Evolutionary conservation across 2,888 invertebrate genomes (phyloP).

Genomic region (Mythimna vitellina): DNA sequence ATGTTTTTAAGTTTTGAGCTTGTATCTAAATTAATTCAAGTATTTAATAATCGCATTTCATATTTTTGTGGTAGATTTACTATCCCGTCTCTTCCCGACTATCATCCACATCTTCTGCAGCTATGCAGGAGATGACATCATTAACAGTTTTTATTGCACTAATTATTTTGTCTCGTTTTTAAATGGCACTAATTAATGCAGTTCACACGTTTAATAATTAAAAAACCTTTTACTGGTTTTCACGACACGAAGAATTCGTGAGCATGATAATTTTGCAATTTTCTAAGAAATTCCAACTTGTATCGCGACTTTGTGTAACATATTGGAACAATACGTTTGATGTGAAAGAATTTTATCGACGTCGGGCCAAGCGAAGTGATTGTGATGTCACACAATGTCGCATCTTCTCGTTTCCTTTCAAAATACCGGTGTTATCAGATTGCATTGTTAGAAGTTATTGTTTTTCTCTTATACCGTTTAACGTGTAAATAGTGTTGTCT

Average conservation of each 20-base stretch:
- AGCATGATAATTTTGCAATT: slow-evolving; percentile 33
- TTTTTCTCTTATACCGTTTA: not conserved
- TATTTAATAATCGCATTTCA: not conserved
- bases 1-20: slow-evolving; percentile 7
- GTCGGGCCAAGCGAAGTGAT: slow-evolving; percentile 16
- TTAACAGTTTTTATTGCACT: slow-evolving; percentile 68
- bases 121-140: slow-evolving; percentile 57
- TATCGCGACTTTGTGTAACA: slow-evolving; percentile 37
- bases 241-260: slow-evolving; percentile 24
- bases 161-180: slow-evolving; percentile 69
- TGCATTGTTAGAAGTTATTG: slow-evolving; percentile 11
- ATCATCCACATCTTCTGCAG: slow-evolving; percentile 27
- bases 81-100: slow-evolving; percentile 5
- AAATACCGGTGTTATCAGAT: slow-evolving; percentile 11
- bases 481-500: not conserved
- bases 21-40: not conserved
- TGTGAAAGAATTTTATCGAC: slow-evolving; percentile 37
- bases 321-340: slow-evolving; percentile 45
- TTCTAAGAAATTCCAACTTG: slow-evolving; percentile 39
- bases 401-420: slow-evolving; percentile 26
- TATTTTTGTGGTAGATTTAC: not conserved
- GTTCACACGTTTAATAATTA: slow-evolving; percentile 70
- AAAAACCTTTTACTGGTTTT: slow-evolving; percentile 48
- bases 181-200: slow-evolving; percentile 70
- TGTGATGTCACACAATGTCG: slow-evolving; percentile 14